phyloP scores from a whole-genome alignment of 2,888 invertebrate species.

The Melolontha melolontha region DNA sequence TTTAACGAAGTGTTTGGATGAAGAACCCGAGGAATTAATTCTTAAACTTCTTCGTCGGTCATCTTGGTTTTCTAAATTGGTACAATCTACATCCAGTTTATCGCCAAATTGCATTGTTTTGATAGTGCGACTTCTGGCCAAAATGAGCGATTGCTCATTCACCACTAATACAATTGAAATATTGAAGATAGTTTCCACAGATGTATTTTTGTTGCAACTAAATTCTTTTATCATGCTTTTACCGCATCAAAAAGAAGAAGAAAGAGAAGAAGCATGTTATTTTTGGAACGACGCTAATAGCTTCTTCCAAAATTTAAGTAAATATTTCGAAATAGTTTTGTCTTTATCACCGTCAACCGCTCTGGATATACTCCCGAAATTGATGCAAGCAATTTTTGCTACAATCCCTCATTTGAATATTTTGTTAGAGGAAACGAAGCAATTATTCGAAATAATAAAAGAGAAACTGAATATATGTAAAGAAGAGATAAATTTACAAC shows the following conservation, averaged over 20 bases:
- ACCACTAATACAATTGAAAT: constrained; percentile 47
- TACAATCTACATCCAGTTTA: constrained; percentile 64
- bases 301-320: constrained; percentile 53
- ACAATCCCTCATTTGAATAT: constrained; percentile 51
- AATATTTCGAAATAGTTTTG: constrained; percentile 60
- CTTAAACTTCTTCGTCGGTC: constrained; percentile 64
- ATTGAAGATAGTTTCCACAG: constrained; percentile 46
- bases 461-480: constrained; percentile 60
- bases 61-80: constrained; percentile 67
- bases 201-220: constrained; percentile 50
- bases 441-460: constrained; percentile 59
- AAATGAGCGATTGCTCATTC: constrained; percentile 60
- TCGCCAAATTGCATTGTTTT: constrained; percentile 66
- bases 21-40: constrained; percentile 64
- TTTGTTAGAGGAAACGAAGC: constrained; percentile 60
- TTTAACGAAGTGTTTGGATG: constrained; percentile 63
- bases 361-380: constrained; percentile 54
- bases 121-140: constrained; percentile 65
- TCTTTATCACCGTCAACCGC: constrained; percentile 57
- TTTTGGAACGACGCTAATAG: constrained; percentile 50
- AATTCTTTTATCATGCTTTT: constrained; percentile 49
- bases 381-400: constrained; percentile 52
- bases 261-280: constrained; percentile 47
- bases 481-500: constrained; percentile 54
- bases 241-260: constrained; percentile 42